Conservation (phyloP, 2,113 vertebrate species). For the Mastomys coucha region DNA sequence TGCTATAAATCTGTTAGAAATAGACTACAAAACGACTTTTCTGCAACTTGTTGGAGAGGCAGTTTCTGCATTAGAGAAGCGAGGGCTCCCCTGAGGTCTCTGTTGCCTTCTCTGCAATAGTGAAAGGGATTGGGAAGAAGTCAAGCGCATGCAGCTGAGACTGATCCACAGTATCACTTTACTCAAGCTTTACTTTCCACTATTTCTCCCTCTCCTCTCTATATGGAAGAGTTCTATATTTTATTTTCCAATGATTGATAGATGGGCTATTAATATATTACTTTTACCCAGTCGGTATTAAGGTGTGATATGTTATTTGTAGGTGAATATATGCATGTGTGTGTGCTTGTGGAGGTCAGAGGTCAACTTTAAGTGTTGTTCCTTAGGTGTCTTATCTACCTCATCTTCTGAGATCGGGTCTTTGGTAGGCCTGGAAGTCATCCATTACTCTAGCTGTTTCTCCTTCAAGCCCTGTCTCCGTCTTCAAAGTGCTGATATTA, state of each 20-base stretch:
- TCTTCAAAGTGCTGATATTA: neutral
- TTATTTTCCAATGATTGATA: neutral
- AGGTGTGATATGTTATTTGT: neutral
- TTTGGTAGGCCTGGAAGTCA: neutral
- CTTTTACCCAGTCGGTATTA: conserved; percentile 13
- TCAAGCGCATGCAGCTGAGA: neutral
- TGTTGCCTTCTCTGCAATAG: neutral
- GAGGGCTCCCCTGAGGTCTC: neutral
- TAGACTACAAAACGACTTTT: neutral
- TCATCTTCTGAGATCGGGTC: neutral
- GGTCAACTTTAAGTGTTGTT: too few species aligned
- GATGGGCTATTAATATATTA: neutral
- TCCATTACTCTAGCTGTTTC: neutral
- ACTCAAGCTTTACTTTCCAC: neutral
- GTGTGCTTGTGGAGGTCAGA: neutral
- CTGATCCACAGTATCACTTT: neutral
- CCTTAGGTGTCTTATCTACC: neutral
- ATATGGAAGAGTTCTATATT: neutral
- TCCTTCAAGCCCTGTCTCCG: neutral
- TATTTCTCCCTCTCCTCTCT: neutral
- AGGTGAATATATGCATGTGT: neutral
- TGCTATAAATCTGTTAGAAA: neutral
- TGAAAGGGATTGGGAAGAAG: neutral
- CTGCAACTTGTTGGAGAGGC: neutral
- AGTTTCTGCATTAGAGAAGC: neutral